Evolutionary conservation across 2,888 invertebrate genomes (phyloP), one percentile per base, ranked within the genome.

Genomic region (Oscheius onirici): DNA sequence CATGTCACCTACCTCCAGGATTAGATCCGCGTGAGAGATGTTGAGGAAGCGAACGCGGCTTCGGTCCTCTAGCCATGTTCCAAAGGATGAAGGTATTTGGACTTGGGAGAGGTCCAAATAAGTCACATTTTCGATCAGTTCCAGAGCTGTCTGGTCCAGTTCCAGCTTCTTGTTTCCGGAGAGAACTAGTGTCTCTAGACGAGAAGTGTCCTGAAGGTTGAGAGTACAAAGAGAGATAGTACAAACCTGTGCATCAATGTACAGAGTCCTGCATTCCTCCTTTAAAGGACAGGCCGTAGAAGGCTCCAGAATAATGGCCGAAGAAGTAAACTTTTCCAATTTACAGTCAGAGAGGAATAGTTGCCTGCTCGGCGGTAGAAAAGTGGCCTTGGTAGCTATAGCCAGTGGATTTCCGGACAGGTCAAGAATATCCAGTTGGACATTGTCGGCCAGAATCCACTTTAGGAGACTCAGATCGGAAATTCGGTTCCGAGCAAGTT

Each of bases 361-460:
- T 65, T 84, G 85, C 17, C 77, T 71, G 8, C 76, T 70, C 2
- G 77, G 73, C 10, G 85, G 85, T 57, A 82, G 78, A 20, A 70
- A 40, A 5, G 76, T 69, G 69, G 72, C 57, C 22, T 70, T 67
- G 13, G 75, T 78, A 3, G 77, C 76, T 26, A 79, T 72, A 3
- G 69, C 70, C 17, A 85, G 70, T 2, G 82, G 84, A 70, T 85
- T 85, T 10, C 79, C 76, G 24, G 77, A 74, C 3, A 85, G 58
- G 55, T 79, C 80, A 24, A 85, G 68, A 55, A 78, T 79, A 22
- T 85, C 82, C 17, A 85, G 71, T 28, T 81, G 72, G 1, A 79
- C 69, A 20, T 73, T 78, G 2, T 77, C 78, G 1, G 83, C 75
- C 1, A 84, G 55, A 15, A 79, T 78, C 80, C 81, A 80, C 6